Conservation (phyloP, 30 jellyfish, hydroid and myxozoan genomes). For the Hydractinia echinata region DNA sequence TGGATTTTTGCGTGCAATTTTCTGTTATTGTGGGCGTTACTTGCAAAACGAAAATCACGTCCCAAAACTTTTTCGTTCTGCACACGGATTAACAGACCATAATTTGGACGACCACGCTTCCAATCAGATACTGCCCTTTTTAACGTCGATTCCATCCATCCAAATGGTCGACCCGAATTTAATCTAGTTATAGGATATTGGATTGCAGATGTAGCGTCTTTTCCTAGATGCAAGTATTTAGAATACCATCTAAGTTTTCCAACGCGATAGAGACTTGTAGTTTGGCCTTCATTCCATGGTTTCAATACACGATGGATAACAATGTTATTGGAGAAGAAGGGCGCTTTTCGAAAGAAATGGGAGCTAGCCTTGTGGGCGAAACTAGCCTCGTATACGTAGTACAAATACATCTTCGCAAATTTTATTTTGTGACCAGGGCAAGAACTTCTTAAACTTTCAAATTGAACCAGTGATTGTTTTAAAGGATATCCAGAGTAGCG, state of each 20-base stretch:
- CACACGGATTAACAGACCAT: no score
- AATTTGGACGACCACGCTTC: no score
- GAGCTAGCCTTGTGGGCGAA: constrained; percentile 7
- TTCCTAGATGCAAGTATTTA: constrained; percentile 7
- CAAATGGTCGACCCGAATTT: neutral
- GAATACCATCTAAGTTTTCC: neutral
- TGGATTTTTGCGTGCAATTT: neutral
- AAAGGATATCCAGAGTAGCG: neutral
- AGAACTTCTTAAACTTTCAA: neutral
- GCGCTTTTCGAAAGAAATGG: neutral
- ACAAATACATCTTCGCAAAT: constrained; percentile 1
- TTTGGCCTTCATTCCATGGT: neutral
- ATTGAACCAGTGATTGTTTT: constrained; percentile 5
- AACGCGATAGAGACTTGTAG: no score
- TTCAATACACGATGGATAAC: neutral
- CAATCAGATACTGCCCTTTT: no score
- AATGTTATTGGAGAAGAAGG: neutral
- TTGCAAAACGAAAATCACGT: no score
- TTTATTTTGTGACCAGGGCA: constrained; percentile 8
- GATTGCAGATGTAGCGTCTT: neutral
- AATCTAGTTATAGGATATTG: neutral
- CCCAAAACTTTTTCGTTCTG: no score
- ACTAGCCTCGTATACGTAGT: neutral
- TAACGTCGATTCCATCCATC: neutral
- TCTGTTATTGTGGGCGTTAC: no score